These are phyloP conservation scores for Pelochelys cantorii DNA, from an alignment of 2,797 vertebrate species.

Conservation along the genomic window DNA sequence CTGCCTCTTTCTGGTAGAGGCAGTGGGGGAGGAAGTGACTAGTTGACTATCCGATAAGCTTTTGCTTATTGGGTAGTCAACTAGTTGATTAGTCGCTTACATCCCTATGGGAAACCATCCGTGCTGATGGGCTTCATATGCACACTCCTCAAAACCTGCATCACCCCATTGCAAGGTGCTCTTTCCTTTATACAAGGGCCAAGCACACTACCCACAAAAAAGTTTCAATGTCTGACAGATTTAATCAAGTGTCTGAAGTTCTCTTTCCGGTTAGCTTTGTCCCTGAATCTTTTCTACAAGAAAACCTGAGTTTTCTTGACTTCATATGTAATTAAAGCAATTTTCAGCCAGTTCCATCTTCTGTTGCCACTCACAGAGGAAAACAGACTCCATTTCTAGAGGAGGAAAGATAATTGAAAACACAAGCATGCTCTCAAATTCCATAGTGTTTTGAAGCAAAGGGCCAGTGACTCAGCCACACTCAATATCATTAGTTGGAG, in stretches of 20 bases:
- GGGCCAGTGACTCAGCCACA: neutral
- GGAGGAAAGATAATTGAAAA: neutral
- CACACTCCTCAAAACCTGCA: neutral
- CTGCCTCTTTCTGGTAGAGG: too few relatives aligned
- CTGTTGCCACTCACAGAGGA: neutral
- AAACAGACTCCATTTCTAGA: neutral
- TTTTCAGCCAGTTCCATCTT: neutral
- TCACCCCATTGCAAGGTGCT: neutral
- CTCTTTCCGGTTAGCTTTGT: neutral
- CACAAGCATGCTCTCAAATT: neutral
- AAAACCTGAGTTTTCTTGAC: neutral
- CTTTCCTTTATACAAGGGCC: neutral
- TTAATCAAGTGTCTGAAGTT: accelerated
- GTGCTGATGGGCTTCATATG: neutral
- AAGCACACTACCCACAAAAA: neutral
- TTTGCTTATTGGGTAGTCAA: too few relatives aligned
- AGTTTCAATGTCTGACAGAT: neutral
- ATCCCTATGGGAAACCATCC: neutral
- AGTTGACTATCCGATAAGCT: too few relatives aligned
- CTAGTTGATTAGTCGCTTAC: too few relatives aligned
- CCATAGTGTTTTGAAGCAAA: neutral
- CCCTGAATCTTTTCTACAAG: neutral
- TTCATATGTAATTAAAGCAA: neutral
- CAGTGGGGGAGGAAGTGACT: too few relatives aligned
- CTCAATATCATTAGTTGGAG: constrained; percentile 19